Conservation (phyloP, 2,888 invertebrate genomes). For the Drosophila pseudotalamancana region DNA sequence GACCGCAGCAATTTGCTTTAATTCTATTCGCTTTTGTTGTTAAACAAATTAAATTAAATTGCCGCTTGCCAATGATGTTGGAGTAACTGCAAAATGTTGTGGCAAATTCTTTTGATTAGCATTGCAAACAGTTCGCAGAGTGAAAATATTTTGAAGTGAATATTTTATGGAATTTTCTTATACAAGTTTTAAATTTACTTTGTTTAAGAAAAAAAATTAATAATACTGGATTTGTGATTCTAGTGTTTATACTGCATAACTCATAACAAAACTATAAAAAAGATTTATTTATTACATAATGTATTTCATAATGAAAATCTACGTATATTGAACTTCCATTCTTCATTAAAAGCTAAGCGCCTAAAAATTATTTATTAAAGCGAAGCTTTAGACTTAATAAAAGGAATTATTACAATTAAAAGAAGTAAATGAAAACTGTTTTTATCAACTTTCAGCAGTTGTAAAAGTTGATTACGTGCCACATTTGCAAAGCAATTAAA, state of each 20-base stretch:
- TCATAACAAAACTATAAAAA: too few relatives aligned
- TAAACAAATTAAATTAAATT: constrained; percentile 24
- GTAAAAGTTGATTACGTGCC: neutral
- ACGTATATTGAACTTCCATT: too few relatives aligned
- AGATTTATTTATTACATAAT: too few relatives aligned
- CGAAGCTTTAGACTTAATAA: too few relatives aligned
- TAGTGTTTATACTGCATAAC: too few relatives aligned
- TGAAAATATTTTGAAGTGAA: neutral
- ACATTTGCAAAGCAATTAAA: constrained; percentile 64
- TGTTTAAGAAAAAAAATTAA: too few relatives aligned
- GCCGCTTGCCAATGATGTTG: neutral
- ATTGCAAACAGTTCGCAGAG: neutral
- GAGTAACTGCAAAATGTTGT: constrained; percentile 4
- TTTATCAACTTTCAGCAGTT: neutral
- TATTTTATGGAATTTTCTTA: neutral
- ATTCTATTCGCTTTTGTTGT: constrained; percentile 26
- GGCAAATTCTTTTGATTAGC: constrained; percentile 3
- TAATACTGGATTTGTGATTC: too few relatives aligned
- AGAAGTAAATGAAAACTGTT: neutral
- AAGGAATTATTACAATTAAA: neutral
- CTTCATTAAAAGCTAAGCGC: too few relatives aligned
- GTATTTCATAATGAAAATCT: too few relatives aligned
- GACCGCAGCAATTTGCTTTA: constrained; percentile 26
- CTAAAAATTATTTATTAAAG: too few relatives aligned
- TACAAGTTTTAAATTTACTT: too few relatives aligned